phyloP scores from a whole-genome alignment of 2,113 vertebrate species.

The Cacatua alba region DNA sequence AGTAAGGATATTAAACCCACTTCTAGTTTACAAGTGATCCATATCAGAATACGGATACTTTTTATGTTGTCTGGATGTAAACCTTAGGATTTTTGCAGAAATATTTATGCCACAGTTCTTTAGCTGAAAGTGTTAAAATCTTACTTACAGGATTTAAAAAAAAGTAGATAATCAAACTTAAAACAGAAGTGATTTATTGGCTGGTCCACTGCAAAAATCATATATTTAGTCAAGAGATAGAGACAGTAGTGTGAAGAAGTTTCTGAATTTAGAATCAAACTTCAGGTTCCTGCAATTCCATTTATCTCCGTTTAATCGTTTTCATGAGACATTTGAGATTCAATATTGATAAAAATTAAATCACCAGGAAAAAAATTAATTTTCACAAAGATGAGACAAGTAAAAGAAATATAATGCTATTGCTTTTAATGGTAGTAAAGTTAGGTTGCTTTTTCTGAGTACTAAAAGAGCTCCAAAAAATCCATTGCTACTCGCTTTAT shows the following conservation, averaged over 20 bases:
- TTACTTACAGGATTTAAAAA: background rate
- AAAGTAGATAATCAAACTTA: background rate
- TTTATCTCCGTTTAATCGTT: background rate
- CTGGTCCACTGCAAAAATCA: background rate
- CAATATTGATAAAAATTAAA: background rate
- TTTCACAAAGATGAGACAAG: background rate
- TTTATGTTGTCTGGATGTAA: background rate
- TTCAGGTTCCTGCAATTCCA: background rate
- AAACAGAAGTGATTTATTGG: background rate
- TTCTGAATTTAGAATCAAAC: background rate
- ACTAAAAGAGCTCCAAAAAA: background rate
- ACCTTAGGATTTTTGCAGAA: background rate
- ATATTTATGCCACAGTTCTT: background rate
- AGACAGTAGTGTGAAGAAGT: background rate
- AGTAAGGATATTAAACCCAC: background rate
- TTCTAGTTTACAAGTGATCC: background rate
- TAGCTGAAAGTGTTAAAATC: background rate
- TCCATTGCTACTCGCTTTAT: background rate
- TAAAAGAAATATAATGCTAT: background rate
- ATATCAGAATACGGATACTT: background rate
- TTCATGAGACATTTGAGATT: background rate
- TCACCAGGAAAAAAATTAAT: background rate
- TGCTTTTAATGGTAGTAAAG: background rate
- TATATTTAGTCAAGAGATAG: background rate
- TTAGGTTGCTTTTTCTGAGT: background rate